phyloP scores from a whole-genome alignment of 2,113 vertebrate species.

The Danionella cerebrum region DNA sequence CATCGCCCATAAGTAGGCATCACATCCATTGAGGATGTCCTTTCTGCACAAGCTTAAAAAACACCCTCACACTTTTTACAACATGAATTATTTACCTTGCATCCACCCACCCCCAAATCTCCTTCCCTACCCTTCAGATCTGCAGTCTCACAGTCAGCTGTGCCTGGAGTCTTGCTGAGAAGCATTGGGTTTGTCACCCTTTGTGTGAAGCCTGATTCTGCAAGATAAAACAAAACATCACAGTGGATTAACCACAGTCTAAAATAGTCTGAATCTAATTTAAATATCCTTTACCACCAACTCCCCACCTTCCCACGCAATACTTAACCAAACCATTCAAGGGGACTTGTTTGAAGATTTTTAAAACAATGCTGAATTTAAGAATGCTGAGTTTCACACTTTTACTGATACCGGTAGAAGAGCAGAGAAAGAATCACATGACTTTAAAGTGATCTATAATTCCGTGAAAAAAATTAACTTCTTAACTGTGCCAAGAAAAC shows the following conservation, averaged over 20 bases:
- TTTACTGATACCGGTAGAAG: too few species aligned
- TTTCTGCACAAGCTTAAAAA: background rate
- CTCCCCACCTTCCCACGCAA: too few species aligned
- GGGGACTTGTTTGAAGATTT: too few species aligned
- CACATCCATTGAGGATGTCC: background rate
- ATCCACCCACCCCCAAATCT: conserved; percentile 17
- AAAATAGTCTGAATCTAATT: background rate
- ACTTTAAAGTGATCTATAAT: too few species aligned
- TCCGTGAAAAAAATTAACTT: too few species aligned
- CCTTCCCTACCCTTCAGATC: conserved; percentile 20
- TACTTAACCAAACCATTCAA: too few species aligned
- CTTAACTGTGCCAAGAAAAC: too few species aligned
- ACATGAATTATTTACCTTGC: conserved; percentile 39
- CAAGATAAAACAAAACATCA: conserved; percentile 5
- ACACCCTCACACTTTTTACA: background rate
- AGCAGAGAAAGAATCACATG: too few species aligned
- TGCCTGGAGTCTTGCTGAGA: background rate
- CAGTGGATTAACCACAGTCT: background rate
- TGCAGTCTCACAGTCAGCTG: conserved; percentile 10
- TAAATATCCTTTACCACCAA: background rate
- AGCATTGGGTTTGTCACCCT: background rate
- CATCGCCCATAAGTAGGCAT: too few species aligned
- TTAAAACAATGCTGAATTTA: too few species aligned
- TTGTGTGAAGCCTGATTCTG: background rate
- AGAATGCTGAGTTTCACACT: too few species aligned